phyloP scores from a whole-genome alignment of 23 tunicate genomes.

The Aplidium turbinatum region DNA sequence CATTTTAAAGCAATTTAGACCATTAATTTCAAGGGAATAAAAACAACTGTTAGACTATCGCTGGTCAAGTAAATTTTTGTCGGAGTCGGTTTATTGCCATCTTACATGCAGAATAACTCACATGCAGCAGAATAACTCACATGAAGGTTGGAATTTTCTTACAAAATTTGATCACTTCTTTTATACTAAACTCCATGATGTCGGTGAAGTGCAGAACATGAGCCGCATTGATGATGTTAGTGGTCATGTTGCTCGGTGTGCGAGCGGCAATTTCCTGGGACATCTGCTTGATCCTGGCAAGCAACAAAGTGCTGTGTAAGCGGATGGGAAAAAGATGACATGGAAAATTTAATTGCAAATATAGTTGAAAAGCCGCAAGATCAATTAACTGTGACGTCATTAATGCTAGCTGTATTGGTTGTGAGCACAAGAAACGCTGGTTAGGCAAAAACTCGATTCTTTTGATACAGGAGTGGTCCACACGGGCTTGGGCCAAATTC shows the following conservation, averaged over 20 bases:
- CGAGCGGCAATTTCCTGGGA: conserved; percentile 62
- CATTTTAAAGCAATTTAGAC: too few relatives aligned
- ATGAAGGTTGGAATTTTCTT: conserved; percentile 68
- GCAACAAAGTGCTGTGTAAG: too few relatives aligned
- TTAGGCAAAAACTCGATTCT: too few relatives aligned
- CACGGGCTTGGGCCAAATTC: too few relatives aligned
- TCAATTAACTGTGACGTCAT: too few relatives aligned
- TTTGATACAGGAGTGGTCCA: too few relatives aligned
- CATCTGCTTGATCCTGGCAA: conserved; percentile 70
- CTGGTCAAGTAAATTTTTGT: too few relatives aligned
- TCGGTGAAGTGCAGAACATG: conserved; percentile 92
- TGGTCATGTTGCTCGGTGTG: conserved; percentile 79
- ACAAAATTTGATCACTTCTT: conserved; percentile 90
- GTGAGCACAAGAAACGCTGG: too few relatives aligned
- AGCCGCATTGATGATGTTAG: conserved; percentile 8
- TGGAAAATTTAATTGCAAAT: too few relatives aligned
- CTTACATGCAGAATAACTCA: not conserved
- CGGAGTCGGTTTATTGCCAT: not conserved
- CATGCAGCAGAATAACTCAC: conserved; percentile 11
- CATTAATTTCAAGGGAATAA: not conserved
- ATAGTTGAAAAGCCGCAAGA: too few relatives aligned
- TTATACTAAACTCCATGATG: conserved; percentile 93
- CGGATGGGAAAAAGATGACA: too few relatives aligned
- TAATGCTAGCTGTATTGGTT: too few relatives aligned
- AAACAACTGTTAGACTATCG: not conserved